Base-by-base conservation (phyloP, 2,888 invertebrate species). In the Blomia tropicalis region DNA sequence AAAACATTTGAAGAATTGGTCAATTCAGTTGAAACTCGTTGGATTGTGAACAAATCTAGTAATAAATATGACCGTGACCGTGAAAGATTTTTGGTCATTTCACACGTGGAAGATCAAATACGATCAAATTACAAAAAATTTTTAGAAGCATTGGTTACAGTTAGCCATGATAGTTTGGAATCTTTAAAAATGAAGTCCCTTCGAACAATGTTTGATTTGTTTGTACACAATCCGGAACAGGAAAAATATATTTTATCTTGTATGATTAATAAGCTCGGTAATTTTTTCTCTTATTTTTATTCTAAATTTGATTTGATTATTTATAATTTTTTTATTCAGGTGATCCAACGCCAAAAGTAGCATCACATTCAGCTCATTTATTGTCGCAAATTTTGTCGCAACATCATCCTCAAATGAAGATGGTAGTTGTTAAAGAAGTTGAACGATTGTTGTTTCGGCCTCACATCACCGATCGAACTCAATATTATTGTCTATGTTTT, bases 191-290 rank as follows among this genome's bases (percentile, higher is more conserved):
- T 85, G 71, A 87, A 86, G 72, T 84, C 87, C 0, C 80, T 89
- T 32, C 70, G 72, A 69, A 78, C 79, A 0, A 80, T 88, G 79
- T 82, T 81, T 25, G 83, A 84, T 68, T 73, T 92, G 22, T 74
- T 92, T 31, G 79, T 81, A 69, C 81, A 81, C 54, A 85, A 87
- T 73, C 82, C 86, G 0, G 91, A 92, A 72, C 83, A 86, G 71
- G 90, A 91, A 74, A 83, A 83, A 79, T 81, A 82, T 71, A 75
- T 98, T 4, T 74, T 96, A 1, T 78, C 81, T 0, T 80, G 84
- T 71, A 75, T 98, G 54, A 84, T 93, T 2, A 96, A 98, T 74
- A 96, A 98, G 74, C 77, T 98, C 11, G 96, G 96, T 14, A 96
- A 98, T 77, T 93, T 93, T 0, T 80, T 81, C 11, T 81, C 83